phyloP scores from a whole-genome alignment of 2,113 vertebrate genomes.

The Nothoprocta pentlandii region DNA sequence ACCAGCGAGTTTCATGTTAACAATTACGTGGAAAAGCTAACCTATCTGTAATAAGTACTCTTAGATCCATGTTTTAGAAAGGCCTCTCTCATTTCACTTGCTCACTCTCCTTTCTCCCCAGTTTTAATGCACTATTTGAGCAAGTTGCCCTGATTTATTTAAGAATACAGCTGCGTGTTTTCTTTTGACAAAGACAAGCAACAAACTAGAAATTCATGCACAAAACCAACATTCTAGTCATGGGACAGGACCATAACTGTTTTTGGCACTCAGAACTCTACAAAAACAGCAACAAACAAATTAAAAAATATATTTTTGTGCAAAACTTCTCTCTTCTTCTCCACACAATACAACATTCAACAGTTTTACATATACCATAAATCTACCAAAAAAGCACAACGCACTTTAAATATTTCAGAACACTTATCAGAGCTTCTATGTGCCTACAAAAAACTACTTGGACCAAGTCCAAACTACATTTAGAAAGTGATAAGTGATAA shows the following conservation, averaged over 20 bases:
- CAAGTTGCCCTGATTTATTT: neutral
- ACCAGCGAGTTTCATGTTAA: neutral
- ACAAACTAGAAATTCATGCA: neutral
- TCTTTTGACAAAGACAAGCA: neutral
- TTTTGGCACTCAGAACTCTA: neutral
- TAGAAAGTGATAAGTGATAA: neutral
- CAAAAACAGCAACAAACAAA: neutral
- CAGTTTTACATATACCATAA: neutral
- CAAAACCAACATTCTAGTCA: neutral
- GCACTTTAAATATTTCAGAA: neutral
- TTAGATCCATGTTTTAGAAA: slow-evolving; percentile 4
- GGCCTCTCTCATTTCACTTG: neutral
- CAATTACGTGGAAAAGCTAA: neutral
- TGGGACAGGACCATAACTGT: neutral
- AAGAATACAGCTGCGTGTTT: neutral
- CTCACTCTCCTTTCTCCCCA: too few species aligned
- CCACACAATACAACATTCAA: neutral
- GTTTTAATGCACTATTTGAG: neutral
- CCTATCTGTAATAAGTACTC: neutral
- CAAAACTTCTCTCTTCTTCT: neutral
- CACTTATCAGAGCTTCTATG: neutral
- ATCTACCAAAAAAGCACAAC: neutral
- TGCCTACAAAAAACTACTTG: neutral
- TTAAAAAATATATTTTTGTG: neutral
- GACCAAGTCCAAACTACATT: neutral